Base-by-base conservation (phyloP, 2,797 vertebrate genomes). In the Schizopygopsis pylzovi region DNA sequence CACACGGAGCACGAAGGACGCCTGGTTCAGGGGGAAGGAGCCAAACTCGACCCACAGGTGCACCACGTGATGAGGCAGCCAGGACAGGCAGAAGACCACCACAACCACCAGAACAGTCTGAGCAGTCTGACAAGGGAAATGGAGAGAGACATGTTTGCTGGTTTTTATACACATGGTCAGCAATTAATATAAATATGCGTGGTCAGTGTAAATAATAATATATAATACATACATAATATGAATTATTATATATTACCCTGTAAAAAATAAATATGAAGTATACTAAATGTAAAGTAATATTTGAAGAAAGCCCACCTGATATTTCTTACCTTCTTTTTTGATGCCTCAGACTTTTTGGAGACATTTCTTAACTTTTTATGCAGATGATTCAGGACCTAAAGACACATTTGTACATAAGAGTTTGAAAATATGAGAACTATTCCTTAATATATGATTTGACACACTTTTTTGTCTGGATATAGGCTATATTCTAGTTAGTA, bases 281-380 rank as follows among this genome's bases (percentile, higher is more conserved):
- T 61, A 61, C 11, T 61, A 25, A 61, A 54, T 20, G 5, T 54
- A 20, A 54, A 54, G 52, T 54, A 54, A 54, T 25, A 56, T 73
- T 25, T 59, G 15, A 78, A 39, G 20, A 63, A 68, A 49, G 45
- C 22, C 16, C 47, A 22, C 6, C 16, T 13, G 13, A 54, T n/a
- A 68, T 41, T 43, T 87, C 91, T 88, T 96, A 99, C 98, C 97
- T 99, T 99, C 94, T 98, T 99, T 95, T 99, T 99, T 41, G 98
- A 98, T 1, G 95, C 96, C 93, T 99, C 97, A 83, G 98, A 99
- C 93, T 99, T 99, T 96, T 98, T 99, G 82, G 98, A 99, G 93
- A 97, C 96, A 87, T 98, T 98, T 94, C 96, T 97, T 88, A 98
- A 93, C 88, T 99, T 99, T 95, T 98, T 99, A 90, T 99, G 97